phyloP scores from a whole-genome alignment of 2,113 vertebrate species.

The Etheostoma cragini region DNA sequence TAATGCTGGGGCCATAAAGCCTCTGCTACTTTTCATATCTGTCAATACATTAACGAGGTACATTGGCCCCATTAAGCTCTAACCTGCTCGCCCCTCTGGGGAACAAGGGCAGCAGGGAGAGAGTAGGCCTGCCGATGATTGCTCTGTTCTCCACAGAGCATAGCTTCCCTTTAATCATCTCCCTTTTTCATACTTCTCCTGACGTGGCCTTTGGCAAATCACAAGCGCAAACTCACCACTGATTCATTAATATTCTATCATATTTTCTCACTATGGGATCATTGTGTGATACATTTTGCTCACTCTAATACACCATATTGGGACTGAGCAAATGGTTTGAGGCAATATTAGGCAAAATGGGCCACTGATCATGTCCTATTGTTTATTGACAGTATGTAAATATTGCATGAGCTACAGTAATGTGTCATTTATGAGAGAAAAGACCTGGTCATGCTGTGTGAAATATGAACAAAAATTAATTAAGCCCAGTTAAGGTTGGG shows the following conservation, averaged over 20 bases:
- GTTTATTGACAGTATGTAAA: constrained; percentile 39
- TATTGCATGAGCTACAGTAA: constrained; percentile 22
- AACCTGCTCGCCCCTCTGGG: constrained; percentile 60
- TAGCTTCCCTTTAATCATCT: constrained; percentile 82
- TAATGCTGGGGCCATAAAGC: constrained; percentile 48
- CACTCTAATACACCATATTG: constrained; percentile 68
- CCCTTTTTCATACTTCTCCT: constrained; percentile 73
- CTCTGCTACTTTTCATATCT: constrained; percentile 74
- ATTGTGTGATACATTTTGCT: constrained; percentile 69
- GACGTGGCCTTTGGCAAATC: constrained; percentile 73
- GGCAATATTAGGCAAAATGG: constrained; percentile 62
- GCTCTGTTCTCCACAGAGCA: constrained; percentile 75
- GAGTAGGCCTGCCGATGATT: constrained; percentile 70
- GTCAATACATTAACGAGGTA: constrained; percentile 80
- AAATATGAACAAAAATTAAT: background rate
- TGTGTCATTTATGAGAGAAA: constrained; percentile 11
- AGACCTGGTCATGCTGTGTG: background rate
- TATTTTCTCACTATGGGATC: constrained; percentile 60
- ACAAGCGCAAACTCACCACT: constrained; percentile 64
- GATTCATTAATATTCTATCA: constrained; percentile 82
- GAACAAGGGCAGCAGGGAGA: constrained; percentile 64
- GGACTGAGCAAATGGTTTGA: constrained; percentile 61
- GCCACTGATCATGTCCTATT: constrained; percentile 38
- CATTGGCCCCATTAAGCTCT: constrained; percentile 77
- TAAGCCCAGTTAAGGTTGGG: background rate